Base-by-base conservation (phyloP, 2,888 invertebrate species). In the Nymphalis c-album region DNA sequence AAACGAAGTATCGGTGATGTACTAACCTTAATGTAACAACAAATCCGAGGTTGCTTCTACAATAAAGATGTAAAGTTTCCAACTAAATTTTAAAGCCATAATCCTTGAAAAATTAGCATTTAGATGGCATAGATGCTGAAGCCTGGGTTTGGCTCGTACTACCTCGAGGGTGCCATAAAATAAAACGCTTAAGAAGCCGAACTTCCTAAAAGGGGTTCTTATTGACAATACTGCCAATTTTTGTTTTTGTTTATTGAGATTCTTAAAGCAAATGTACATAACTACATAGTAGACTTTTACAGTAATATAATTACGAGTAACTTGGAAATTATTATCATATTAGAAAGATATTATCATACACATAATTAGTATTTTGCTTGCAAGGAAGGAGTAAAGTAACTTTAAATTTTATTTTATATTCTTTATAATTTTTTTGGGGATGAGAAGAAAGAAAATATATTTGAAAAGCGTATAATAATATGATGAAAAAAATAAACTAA, bases 51-150 rank as follows among this genome's bases (percentile, higher is more conserved):
- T 31, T 18, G n/a, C 8, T 55, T 31, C 26, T 55, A 35, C 31
- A 55, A 55, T 31, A 55, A 31, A 55, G 26, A n/a, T 55, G 26
- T 55, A 55, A 55, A 55, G 55, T 55, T 55, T 55, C 7, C 55
- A n/a, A 35, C 31, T 55, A 55, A 55, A 55, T 55, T 55, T 53
- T 55, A 55, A 55, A 31, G 55, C 55, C 55, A 55, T 31, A 55
- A 51, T 51, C 51, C 51, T 51, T 16, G 55, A 26, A 55, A n/a
- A 53, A 55, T 55, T 55, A 55, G 55, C 55, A 55, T 55, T 31
- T 31, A 55, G n/a, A 55, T 55, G 10, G 55, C 55, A 8, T 55
- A 55, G 55, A 31, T 8, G 31, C 31, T 31, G 55, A 35, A 35
- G 31, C 31, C 17, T 31, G 31, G 35, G 55, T 35, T 55, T 55